Evolutionary conservation across 2,888 invertebrate species (phyloP).

Genomic region (Maniola hyperantus): DNA sequence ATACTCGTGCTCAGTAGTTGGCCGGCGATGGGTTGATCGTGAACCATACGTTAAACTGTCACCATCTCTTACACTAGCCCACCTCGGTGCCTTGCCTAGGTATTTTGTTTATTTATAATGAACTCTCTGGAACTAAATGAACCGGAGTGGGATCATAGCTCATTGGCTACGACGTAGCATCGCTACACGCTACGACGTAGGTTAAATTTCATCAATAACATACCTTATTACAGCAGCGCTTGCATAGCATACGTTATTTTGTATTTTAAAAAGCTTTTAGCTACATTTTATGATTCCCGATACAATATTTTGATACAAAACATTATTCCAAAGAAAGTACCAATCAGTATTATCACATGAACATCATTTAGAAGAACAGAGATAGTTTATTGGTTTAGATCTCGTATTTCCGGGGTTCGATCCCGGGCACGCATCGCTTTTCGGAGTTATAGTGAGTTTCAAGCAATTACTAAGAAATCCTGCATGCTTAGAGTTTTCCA

Average conservation of each 20-base stretch:
- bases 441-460: too few relatives aligned
- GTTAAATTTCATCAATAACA: slow-evolving; percentile 9
- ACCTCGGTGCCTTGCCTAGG: neutral
- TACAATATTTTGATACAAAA: neutral
- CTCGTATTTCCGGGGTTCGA: too few relatives aligned
- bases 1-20: too few relatives aligned
- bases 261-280: neutral
- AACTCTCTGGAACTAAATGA: slow-evolving; percentile 21
- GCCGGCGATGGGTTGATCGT: neutral
- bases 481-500: too few relatives aligned
- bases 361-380: too few relatives aligned
- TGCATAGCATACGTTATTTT: slow-evolving; percentile 9
- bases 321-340: too few relatives aligned
- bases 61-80: slow-evolving; percentile 7
- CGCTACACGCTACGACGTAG: neutral
- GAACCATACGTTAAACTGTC: neutral
- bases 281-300: neutral
- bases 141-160: slow-evolving; percentile 18
- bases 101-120: slow-evolving; percentile 22
- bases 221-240: slow-evolving; percentile 7
- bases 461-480: too few relatives aligned
- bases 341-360: too few relatives aligned
- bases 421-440: too few relatives aligned
- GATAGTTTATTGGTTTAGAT: too few relatives aligned
- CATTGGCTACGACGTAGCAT: slow-evolving; percentile 21